Conservation (phyloP, 2,113 vertebrate species). For the Phaetusa simplex region DNA sequence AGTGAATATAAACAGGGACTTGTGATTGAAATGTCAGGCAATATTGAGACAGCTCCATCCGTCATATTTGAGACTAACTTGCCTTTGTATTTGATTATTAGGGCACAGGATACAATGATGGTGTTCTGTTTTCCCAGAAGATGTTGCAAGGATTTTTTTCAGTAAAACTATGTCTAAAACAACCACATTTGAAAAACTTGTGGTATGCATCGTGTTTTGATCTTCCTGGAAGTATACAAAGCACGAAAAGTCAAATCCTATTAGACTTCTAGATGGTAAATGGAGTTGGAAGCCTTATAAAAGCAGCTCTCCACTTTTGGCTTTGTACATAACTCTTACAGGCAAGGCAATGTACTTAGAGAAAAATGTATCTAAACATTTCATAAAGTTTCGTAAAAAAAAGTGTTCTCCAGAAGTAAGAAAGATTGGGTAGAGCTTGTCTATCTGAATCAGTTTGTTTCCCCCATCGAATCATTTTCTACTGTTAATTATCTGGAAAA, state of each 20-base stretch:
- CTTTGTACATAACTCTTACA: not conserved
- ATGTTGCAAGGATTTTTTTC: not conserved
- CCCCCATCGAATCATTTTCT: not conserved
- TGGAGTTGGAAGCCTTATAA: not conserved
- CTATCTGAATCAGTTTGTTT: not conserved
- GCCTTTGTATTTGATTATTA: slow-evolving; percentile 1
- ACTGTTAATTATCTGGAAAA: not conserved
- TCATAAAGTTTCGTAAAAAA: not conserved
- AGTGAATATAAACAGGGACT: not conserved
- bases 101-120: not conserved
- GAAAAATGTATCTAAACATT: not conserved
- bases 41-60: not conserved
- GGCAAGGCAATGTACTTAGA: not conserved
- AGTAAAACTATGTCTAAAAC: not conserved
- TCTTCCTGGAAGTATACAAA: slow-evolving; percentile 11
- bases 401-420: not conserved
- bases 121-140: not conserved
- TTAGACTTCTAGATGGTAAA: slow-evolving; percentile 20
- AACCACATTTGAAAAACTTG: not conserved
- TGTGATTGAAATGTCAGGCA: slow-evolving; percentile 8
- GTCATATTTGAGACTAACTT: not conserved
- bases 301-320: not conserved
- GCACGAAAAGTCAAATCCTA: slow-evolving; percentile 5
- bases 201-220: slow-evolving; percentile 7
- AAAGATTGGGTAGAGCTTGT: not conserved